Conservation (phyloP, 2,113 vertebrate genomes). For the Tonatia bakeri region DNA sequence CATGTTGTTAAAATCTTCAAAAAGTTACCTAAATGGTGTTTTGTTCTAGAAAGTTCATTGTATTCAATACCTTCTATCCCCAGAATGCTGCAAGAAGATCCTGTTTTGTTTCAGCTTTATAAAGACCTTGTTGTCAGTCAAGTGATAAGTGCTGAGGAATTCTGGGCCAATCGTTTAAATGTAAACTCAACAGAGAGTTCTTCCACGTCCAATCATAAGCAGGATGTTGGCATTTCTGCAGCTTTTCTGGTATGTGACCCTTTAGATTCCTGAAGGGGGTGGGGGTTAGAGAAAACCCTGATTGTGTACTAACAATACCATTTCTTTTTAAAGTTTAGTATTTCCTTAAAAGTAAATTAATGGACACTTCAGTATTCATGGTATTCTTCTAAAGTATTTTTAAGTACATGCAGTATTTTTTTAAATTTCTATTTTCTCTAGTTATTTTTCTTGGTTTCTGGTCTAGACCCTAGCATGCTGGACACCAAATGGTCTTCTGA, state of each 20-base stretch:
- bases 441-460: constrained; percentile 12
- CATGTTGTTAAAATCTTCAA: neutral
- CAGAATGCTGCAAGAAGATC: constrained; percentile 99
- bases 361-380: neutral
- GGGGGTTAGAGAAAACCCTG: neutral
- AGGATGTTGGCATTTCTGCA: constrained; percentile 98
- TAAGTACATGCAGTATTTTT: neutral
- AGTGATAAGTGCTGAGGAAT: constrained; percentile 98
- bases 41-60: constrained; percentile 72
- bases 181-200: constrained; percentile 85
- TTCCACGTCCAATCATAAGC: constrained; percentile 85
- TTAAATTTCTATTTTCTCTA: neutral
- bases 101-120: constrained; percentile 98
- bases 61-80: constrained; percentile 77
- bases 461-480: neutral
- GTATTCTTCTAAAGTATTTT: constrained; percentile 27
- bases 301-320: neutral
- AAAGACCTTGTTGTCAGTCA: constrained; percentile 99
- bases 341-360: constrained; percentile 21
- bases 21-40: constrained; percentile 45
- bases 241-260: constrained; percentile 92
- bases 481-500: constrained; percentile 9
- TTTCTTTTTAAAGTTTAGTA: constrained; percentile 1
- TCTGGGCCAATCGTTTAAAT: constrained; percentile 96
- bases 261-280: constrained; percentile 19